Base-by-base conservation (phyloP, 2,797 vertebrate genomes). In the Esox masquinongy region DNA sequence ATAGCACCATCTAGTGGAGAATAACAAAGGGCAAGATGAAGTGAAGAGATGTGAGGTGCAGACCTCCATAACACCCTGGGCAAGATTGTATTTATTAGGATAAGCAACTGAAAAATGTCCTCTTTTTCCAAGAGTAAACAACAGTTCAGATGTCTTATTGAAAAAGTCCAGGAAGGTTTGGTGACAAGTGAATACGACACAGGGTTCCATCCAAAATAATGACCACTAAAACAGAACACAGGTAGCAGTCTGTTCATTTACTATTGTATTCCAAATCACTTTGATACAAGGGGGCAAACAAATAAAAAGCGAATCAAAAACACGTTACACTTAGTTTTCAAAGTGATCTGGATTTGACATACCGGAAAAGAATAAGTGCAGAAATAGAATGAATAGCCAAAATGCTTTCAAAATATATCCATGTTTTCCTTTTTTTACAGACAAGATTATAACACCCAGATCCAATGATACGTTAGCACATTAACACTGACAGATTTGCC, bases 401-500 rank as follows among this genome's bases (percentile, higher is more conserved):
- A 67, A 59, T 79, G 19, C 56, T 67, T 66, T 59, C 50, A 16
- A 36, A 80, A 74, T 43, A 43, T 43, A 43, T 43, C 73, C 63
- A 80, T 59, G 49, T 56, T 68, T 47, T 68, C 22, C 15, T 51
- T 66, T 8, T 68, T 74, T 67, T 47, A 77, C 34, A 53, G 34
- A 77, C 24, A 66, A 0, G 31, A 19, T 73, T 43, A 56, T 47
- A 82, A 76, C 70, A 80, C 50, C 69, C 78, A n/a, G 76, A 72
- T 80, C 51, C 75, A 11, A 59, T 51, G 8, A 63, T 74, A 76
- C 49, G 56, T 88, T 90, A 87, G 85, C 88, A 90, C 87, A 82
- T 63, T 8, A 39, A 88, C 39, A 83, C 47, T 64, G 39, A 81
- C 3, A 79, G 72, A 69, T 51, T 53, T 72, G 51, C 49, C 14